Evolutionary conservation across 1,140 invertebrate genomes (phyloP).

Genomic region (Fragariocoptes setiger): DNA sequence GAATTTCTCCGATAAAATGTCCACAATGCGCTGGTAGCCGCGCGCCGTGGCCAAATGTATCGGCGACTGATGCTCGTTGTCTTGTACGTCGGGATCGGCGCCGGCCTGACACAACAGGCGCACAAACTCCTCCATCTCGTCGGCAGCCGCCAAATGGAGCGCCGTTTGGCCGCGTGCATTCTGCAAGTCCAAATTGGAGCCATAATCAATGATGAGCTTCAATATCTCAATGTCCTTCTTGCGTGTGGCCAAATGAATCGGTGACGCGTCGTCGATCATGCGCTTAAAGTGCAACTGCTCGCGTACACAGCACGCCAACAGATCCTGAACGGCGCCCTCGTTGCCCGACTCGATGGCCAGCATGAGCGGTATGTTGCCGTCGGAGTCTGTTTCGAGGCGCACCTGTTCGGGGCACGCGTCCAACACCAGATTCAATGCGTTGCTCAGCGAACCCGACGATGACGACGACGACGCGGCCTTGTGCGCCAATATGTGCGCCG

Average conservation of each 20-base stretch:
- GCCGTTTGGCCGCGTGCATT: slow-evolving; percentile 73
- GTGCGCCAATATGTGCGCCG: slow-evolving; percentile 59
- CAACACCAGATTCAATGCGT: slow-evolving; percentile 45
- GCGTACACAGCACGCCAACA: slow-evolving; percentile 36
- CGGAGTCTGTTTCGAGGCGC: slow-evolving; percentile 42
- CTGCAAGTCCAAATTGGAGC: slow-evolving; percentile 53
- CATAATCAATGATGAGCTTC: slow-evolving; percentile 57
- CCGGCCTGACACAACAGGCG: slow-evolving; percentile 79
- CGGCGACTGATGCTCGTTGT: slow-evolving; percentile 61
- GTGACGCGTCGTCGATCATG: slow-evolving; percentile 30
- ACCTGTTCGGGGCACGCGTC: slow-evolving; percentile 56
- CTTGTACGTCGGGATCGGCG: slow-evolving; percentile 66
- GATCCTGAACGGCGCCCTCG: slow-evolving; percentile 59
- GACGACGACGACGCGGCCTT: slow-evolving; percentile 24
- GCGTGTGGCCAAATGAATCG: slow-evolving; percentile 59
- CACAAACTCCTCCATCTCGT: slow-evolving; percentile 66
- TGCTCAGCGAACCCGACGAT: slow-evolving; percentile 49
- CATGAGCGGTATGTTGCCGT: slow-evolving; percentile 65
- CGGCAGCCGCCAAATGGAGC: slow-evolving; percentile 64
- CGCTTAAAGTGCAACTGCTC: slow-evolving; percentile 18
- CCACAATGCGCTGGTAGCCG: slow-evolving; percentile 75
- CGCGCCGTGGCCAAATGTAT: slow-evolving; percentile 89
- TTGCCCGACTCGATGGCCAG: slow-evolving; percentile 70
- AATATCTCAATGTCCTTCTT: slow-evolving; percentile 65
- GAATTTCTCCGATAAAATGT: slow-evolving; percentile 84